Base-by-base conservation (phyloP, 2,113 vertebrate species). In the Leptocoma aspasia region DNA sequence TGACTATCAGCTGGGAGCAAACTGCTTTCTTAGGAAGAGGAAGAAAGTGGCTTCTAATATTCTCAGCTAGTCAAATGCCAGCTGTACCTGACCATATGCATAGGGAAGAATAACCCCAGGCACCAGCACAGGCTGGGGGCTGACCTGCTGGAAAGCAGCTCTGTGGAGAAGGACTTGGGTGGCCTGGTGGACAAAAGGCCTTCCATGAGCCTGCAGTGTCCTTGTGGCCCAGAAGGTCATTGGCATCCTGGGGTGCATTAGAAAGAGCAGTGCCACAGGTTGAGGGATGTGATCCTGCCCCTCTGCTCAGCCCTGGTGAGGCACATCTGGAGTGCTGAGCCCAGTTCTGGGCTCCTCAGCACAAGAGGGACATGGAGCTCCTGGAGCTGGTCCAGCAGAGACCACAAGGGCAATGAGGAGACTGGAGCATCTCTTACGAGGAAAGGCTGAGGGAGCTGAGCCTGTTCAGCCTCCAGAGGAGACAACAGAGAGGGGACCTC, bases 391-490 rank as follows among this genome's bases (percentile, higher is more conserved):
- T 39, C 35, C 31, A 28, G 52, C 15, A 11, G 33, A 52, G 59
- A 3, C 15, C 45, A n/a, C 11, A 16, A 30, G 2, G 39, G 26
- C 0, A 0, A 3, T 66, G 33, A 66, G 15, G 33, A 52, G 42
- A 11, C 8, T n/a, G 33, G 39, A 75, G 33, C 77, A 26, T n/a
- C 69, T 30, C 69, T 45, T 12, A 15, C 0, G 0, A 45, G 53
- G 39, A 45, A 28, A 45, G 60, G 53, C 45, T 82, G 69, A 66
- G 86, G 27, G 33, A 66, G 23, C 37, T 82, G 68, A 39, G 45
- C 3, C 53, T 60, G 39, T 35, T 75, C 69, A 75, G 53, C 45
- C 39, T 39, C 0, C 0, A 66, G 45, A 66, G 12, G 20, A 52
- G 52, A 45, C 1, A 2, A 3, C 52, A 26, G 45, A 33, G 39